Evolutionary conservation across 2,888 invertebrate genomes (phyloP), one percentile per base, ranked within the genome.

Genomic region (Cheilosia vernalis): DNA sequence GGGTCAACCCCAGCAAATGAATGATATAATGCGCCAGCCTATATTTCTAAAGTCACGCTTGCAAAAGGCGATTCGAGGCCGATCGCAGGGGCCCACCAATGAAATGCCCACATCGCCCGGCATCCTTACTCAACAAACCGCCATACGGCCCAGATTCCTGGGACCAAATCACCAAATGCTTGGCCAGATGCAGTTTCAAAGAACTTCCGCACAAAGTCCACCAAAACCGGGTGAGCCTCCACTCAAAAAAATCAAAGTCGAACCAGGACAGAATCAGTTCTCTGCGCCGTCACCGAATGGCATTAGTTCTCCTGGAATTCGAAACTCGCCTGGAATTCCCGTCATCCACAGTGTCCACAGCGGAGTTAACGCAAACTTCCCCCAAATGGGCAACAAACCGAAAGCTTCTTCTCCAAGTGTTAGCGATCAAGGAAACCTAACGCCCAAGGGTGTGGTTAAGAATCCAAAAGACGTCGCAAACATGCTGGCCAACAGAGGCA

Each of bases 381-480:
- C 47, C 4, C 37, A 56, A n/a, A 33, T 77, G 33, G 21, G 19
- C 10, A 70, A 74, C 2, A 83, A 83, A 30, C 15, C 73, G 0
- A 78, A 76, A 10, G 51, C 55, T 2, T 4, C 72, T 17, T 93
- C 93, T 2, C 93, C 96, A 89, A 95, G 95, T 90, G 92, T 96
- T 53, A 95, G 95, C n/a, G 95, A 95, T 89, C 95, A 95, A 78
- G 95, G 95, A 82, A 96, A 95, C 2, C 92, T 96, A 87, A 95
- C 95, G 42, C 93, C 93, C 15, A 92, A 94, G 53, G 94, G 94
- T 87, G 87, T 92, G 2, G 94, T 94, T 61, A 94, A 94, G 47
- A 95, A 96, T 90, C 95, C 96, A 0, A 95, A 94, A 89, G 95
- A 95, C 0, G 96, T 96, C 89, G 96, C 96, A 0, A 95, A 95